Base-by-base conservation (phyloP, 2,797 vertebrate species). In the Rhadinocentrus ornatus region DNA sequence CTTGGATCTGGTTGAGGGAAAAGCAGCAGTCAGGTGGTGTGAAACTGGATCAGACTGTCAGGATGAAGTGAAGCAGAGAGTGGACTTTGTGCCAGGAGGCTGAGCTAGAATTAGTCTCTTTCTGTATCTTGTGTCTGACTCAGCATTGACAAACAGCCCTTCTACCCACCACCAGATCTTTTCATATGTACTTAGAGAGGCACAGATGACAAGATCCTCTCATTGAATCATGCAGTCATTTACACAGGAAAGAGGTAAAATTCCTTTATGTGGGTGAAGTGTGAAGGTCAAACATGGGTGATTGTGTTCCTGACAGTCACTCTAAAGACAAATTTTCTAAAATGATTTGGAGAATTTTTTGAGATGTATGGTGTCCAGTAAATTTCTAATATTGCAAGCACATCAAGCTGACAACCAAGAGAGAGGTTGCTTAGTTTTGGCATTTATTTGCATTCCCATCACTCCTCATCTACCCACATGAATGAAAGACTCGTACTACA, bases 401-500 rank as follows among this genome's bases (percentile, higher is more conserved):
- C 73, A 71, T 74, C 62, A 60, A 53, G 48, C 50, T 79, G 77
- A 88, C 77, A 69, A 67, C 46, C 61, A 69, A 59, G 69, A 26
- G 69, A 82, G 80, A 50, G 46, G 37, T 31, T 34, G 37, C 75
- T 84, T 86, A 77, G 66, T 81, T 82, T 78, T 70, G 62, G 71
- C 83, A 59, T 81, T 86, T 84, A 69, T 85, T 89, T 86, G 80
- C 83, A 87, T 89, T 84, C 85, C 82, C 81, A 84, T 90, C 87
- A 87, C 75, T 89, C 84, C 70, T 80, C 87, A 77, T 88, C 70
- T 48, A n/a, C 52, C 71, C 72, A 55, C 71, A 73, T 32, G 66
- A 81, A 65, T 58, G 64, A 84, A 76, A 83, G 75, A 84, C 67
- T 78, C 68, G 16, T 59, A 24, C 26, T 50, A 76, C 71, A 85